Evolutionary conservation across 35 echinoderm and acorn worm genomes (phyloP).

Genomic region (Apostichopus parvimensis): DNA sequence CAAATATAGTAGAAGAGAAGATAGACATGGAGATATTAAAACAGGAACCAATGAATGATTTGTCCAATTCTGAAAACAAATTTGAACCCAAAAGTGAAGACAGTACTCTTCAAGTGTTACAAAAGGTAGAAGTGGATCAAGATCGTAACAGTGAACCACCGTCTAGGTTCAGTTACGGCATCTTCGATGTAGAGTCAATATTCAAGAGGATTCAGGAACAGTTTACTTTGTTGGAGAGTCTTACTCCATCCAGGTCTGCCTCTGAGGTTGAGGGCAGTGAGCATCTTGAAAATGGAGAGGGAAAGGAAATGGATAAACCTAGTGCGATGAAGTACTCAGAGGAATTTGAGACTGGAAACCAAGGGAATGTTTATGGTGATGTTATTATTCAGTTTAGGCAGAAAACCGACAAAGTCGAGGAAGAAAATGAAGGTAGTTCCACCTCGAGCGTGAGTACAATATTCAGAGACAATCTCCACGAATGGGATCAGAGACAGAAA

Average conservation of each 20-base stretch:
- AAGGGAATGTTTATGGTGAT: constrained; percentile 36
- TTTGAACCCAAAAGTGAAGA: not conserved
- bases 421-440: not conserved
- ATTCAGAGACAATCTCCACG: constrained; percentile 25
- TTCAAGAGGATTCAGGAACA: constrained; percentile 36
- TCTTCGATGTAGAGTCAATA: constrained; percentile 30
- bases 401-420: not conserved
- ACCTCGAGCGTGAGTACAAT: not conserved
- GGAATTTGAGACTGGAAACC: constrained; percentile 49
- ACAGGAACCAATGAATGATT: not conserved
- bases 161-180: constrained; percentile 24
- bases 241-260: not conserved
- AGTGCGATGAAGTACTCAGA: constrained; percentile 2
- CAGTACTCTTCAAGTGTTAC: not conserved
- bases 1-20: not conserved
- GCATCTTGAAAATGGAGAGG: not conserved
- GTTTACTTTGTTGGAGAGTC: not conserved
- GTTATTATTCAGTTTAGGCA: constrained; percentile 47
- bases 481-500: not conserved
- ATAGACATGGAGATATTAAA: not conserved
- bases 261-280: not conserved
- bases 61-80: not conserved
- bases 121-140: not conserved
- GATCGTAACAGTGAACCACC: not conserved
- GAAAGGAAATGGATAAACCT: not conserved